Evolutionary conservation across 2,113 vertebrate species (phyloP), one percentile per base, ranked within the genome.

Genomic region (Rhizomys pruinosus): DNA sequence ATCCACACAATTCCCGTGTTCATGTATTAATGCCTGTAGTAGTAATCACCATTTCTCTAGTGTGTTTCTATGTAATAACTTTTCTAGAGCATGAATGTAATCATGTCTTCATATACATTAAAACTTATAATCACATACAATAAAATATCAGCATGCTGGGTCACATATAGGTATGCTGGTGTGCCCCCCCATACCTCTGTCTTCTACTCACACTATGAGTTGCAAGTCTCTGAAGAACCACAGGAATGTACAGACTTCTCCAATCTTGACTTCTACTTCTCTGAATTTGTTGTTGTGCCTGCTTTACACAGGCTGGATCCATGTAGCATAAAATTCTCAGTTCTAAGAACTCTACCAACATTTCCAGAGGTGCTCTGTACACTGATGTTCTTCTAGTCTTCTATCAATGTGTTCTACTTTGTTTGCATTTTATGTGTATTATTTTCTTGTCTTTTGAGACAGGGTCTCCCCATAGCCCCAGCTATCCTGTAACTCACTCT

Each of bases 201-300:
- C 0, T 3, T 63, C 34, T 16, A 39, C 17, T 4, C 7, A 69
- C 19, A 63, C 23, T 55, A 16, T n/a, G n/a, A n/a, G n/a, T n/a
- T n/a, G n/a, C n/a, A n/a, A n/a, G n/a, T n/a, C n/a, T n/a, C n/a
- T n/a, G 16, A 25, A 23, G 34, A 57, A 63, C 19, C 37, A 55
- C 8, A 7, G 29, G 84, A 47, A 22, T 52, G 39, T 16, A 42
- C 7, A 1, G 9, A 6, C 4, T 23, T 80, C 59, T 73, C 42
- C 29, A 22, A 34, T 68, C 34, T 19, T 95, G n/a, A 39, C 72
- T 86, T 73, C 57, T 52, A 47, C 22, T 8, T 61, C 32, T 32
- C 13, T 25, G 25, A 4, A 13, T 93, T 81, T 52, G 8, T 22
- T 20, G 1, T 3, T 72, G 5, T 73, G 5, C 2, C 34, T 80